phyloP scores from a whole-genome alignment of 2,888 invertebrate genomes.

The Micropterix aruncella region DNA sequence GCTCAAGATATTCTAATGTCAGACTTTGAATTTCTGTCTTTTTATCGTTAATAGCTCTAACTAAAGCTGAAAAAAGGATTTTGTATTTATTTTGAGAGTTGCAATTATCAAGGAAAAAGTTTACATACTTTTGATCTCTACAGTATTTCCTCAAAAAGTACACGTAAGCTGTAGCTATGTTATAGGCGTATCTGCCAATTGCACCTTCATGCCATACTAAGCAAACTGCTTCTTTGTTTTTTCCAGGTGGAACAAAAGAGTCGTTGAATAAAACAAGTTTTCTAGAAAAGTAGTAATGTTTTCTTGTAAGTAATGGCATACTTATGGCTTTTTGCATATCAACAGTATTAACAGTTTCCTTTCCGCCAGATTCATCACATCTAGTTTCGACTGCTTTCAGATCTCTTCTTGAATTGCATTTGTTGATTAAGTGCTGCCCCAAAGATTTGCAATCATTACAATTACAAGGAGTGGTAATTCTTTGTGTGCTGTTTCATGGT shows the following conservation, averaged over 20 bases:
- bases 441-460: no score
- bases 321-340: no score
- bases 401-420: no score
- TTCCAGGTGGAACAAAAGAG: constrained; percentile 9
- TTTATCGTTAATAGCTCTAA: neutral
- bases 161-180: constrained; percentile 5
- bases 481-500: no score
- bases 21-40: neutral
- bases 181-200: constrained; percentile 5
- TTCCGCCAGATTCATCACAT: neutral
- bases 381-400: no score
- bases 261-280: constrained; percentile 8
- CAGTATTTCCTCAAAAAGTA: neutral
- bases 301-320: no score
- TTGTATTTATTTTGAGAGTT: neutral
- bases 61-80: neutral
- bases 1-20: neutral
- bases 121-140: neutral
- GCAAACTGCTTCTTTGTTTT: constrained; percentile 8
- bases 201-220: constrained; percentile 9
- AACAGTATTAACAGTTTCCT: neutral
- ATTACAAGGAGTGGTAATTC: no score
- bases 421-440: no score
- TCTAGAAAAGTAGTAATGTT: constrained; percentile 7
- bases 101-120: neutral